Base-by-base conservation (phyloP, 2,113 vertebrate genomes). In the Zonotrichia leucophrys region DNA sequence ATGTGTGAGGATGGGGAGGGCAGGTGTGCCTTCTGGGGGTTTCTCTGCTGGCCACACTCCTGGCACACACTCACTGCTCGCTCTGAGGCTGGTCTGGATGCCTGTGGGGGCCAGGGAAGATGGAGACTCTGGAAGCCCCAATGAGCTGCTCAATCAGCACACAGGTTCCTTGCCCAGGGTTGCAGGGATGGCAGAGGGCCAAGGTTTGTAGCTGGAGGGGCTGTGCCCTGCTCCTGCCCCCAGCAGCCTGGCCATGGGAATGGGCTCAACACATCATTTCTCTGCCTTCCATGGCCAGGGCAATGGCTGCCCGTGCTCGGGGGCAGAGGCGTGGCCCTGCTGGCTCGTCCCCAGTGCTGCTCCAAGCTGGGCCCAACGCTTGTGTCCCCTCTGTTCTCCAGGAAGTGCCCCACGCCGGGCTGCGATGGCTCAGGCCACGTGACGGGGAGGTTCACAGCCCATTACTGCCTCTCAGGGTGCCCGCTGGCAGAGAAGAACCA, bases 401-500 rank as follows among this genome's bases (percentile, higher is more conserved):
- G 99, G 98, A 99, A 99, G 97, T 99, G 99, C 97, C 99, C 99
- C 33, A 99, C 99, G 8, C 99, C 99, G 0, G 99, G 99, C 24
- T 99, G 99, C 33, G 99, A 99, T 2, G 99, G 99, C 49, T 99
- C 99, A 23, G 99, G 99, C 55, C 99, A 99, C 0, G 99, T 99
- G 95, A 99, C 99, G 1, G 99, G 99, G 50, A 99, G 99, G 81
- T 99, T 99, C 97, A 99, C 99, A 0, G 99, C 99, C 28, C 99
- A 99, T 97, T 99, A 99, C 96, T 99, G 99, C 97, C 98, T 99
- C 95, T 99, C 99, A 10, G 99, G 99, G 95, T 99, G 99, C 96
- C 99, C 99, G 0, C 92, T 99, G 97, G 99, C 99, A 14, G 99
- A 99, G 97, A 98, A 99, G 91, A 99, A 99, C 98, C 99, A 99